phyloP scores from a whole-genome alignment of 2,113 vertebrate species.

The Notothenia coriiceps region DNA sequence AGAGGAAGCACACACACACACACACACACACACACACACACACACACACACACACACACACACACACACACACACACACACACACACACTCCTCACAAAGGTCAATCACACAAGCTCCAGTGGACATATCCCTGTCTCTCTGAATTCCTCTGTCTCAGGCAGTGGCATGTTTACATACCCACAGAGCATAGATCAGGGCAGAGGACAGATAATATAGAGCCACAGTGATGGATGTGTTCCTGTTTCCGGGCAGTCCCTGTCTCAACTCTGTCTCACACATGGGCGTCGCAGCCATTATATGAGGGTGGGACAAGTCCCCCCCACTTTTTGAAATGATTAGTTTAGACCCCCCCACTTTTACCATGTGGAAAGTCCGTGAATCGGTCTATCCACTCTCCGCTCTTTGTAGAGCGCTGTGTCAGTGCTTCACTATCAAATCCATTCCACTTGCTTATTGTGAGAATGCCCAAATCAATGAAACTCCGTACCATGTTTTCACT shows the following conservation, averaged over 20 bases:
- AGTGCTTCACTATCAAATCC: too few species aligned
- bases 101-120: constrained; percentile 59
- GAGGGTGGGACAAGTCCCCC: too few species aligned
- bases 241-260: constrained; percentile 16
- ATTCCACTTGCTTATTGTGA: too few species aligned
- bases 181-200: constrained; percentile 52
- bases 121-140: constrained; percentile 54
- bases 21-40: constrained; percentile 9
- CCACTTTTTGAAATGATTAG: too few species aligned
- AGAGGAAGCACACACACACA: constrained; percentile 6
- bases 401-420: too few species aligned
- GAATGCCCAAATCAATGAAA: too few species aligned
- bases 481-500: too few species aligned
- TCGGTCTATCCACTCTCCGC: too few species aligned
- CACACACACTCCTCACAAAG: constrained; percentile 39
- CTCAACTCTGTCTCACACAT: constrained; percentile 10
- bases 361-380: too few species aligned
- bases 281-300: too few species aligned
- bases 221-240: constrained; percentile 44
- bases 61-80: constrained; percentile 10
- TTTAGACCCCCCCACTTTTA: too few species aligned
- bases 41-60: constrained; percentile 8
- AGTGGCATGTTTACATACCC: constrained; percentile 67
- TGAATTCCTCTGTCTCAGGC: constrained; percentile 42
- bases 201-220: constrained; percentile 53